These are phyloP conservation scores for Cercocebus atys DNA, from an alignment of 2,113 vertebrate genomes.

Conservation along the genomic window DNA sequence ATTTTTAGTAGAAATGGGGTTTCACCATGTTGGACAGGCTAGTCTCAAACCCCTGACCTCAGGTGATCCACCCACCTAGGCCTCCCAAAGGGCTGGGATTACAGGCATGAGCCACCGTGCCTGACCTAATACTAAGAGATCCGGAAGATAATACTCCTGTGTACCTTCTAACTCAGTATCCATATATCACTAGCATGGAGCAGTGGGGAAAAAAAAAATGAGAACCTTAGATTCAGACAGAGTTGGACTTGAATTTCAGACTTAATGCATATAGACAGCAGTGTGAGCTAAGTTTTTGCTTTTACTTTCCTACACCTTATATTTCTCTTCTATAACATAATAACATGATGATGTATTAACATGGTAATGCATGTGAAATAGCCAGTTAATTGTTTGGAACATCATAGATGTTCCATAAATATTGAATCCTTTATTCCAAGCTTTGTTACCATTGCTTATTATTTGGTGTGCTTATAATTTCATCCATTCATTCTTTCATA, in stretches of 20 bases:
- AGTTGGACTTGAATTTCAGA: background rate
- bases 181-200: background rate
- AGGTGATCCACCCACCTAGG: too few species aligned
- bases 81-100: too few species aligned
- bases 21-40: too few species aligned
- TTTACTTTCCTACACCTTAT: background rate
- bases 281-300: background rate
- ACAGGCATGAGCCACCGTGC: too few species aligned
- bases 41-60: too few species aligned
- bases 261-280: background rate
- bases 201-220: background rate
- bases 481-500: background rate
- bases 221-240: background rate
- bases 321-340: background rate
- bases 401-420: background rate
- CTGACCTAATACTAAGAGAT: background rate
- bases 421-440: background rate
- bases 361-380: background rate
- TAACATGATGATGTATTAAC: background rate
- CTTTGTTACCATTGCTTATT: background rate
- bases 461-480: background rate
- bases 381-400: background rate
- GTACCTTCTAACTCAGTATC: background rate
- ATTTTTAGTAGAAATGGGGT: too few species aligned
- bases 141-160: background rate